A percentile compares a stretch with the other conserved stretches of the same genome.
Evolutionary conservation across 1,140 invertebrate species (phyloP).

Genomic region (Grapholita molesta): DNA sequence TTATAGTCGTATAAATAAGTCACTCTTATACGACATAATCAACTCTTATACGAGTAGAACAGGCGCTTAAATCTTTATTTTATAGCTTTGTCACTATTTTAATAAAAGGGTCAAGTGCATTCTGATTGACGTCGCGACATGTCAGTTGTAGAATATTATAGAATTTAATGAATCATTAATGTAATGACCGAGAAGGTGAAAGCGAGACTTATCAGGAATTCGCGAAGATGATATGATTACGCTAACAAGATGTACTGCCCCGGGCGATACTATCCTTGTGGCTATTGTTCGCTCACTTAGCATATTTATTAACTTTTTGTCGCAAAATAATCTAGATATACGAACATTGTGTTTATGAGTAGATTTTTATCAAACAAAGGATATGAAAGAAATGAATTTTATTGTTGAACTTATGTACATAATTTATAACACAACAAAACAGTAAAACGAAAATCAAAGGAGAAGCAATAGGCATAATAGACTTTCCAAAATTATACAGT

Average conservation of each 20-base stretch:
- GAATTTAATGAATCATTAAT: conserved; percentile 50
- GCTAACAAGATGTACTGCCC: neutral
- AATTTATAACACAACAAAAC: neutral
- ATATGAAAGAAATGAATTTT: neutral
- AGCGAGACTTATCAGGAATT: conserved; percentile 52
- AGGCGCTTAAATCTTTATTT: neutral
- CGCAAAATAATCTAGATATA: neutral
- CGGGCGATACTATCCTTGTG: neutral
- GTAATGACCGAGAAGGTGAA: conserved; percentile 56
- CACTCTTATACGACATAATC: too few relatives aligned
- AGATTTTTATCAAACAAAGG: conserved; percentile 12
- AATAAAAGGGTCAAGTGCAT: conserved; percentile 52
- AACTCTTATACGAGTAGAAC: too few relatives aligned
- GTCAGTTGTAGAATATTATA: conserved; percentile 67
- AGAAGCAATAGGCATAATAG: too few relatives aligned
- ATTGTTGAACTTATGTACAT: neutral
- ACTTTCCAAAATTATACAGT: too few relatives aligned
- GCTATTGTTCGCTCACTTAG: neutral
- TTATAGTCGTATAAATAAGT: too few relatives aligned
- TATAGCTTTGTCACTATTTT: conserved; percentile 46
- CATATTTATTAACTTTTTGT: conserved; percentile 17
- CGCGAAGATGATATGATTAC: neutral
- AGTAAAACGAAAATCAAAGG: too few relatives aligned
- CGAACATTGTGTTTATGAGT: neutral
- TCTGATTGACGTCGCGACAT: conserved; percentile 46